phyloP scores from a whole-genome alignment of 2,888 invertebrate genomes.

The Cosmopolites sordidus region DNA sequence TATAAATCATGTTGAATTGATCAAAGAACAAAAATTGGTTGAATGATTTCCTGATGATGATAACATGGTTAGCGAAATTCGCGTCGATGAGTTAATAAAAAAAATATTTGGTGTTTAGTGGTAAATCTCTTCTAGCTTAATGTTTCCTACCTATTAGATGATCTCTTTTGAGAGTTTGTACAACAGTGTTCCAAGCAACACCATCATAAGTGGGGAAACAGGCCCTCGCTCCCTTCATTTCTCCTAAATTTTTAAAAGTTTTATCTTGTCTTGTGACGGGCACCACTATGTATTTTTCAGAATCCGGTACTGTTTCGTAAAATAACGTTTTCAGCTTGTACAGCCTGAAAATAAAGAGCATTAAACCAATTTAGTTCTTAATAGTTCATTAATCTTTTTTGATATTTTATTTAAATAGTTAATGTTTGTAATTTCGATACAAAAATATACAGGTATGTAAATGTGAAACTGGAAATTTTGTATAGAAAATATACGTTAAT shows the following conservation, averaged over 20 bases:
- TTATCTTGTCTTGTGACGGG: conserved; percentile 64
- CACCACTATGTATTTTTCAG: conserved; percentile 60
- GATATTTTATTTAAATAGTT: no score
- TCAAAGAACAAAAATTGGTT: conserved; percentile 19
- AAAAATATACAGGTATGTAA: no score
- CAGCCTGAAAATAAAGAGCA: conserved; percentile 49
- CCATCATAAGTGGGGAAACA: conserved; percentile 81
- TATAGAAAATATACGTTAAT: no score
- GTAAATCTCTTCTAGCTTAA: no score
- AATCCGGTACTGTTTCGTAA: conserved; percentile 58
- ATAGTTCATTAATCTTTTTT: no score
- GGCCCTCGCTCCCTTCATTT: conserved; percentile 66
- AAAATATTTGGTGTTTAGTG: neutral
- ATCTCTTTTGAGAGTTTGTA: conserved; percentile 47
- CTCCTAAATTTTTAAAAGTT: conserved; percentile 55
- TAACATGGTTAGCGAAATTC: no score
- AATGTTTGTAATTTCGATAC: no score
- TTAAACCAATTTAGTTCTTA: conserved; percentile 5
- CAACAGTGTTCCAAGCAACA: conserved; percentile 61
- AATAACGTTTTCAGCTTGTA: conserved; percentile 56
- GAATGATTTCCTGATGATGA: no score
- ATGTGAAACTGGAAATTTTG: no score
- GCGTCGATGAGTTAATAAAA: no score
- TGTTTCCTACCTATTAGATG: conserved; percentile 29
- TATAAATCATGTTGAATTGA: conserved; percentile 47